Evolutionary conservation across 2,113 vertebrate species (phyloP), one percentile per base, ranked within the genome.

Genomic region (Elgaria multicarinata): DNA sequence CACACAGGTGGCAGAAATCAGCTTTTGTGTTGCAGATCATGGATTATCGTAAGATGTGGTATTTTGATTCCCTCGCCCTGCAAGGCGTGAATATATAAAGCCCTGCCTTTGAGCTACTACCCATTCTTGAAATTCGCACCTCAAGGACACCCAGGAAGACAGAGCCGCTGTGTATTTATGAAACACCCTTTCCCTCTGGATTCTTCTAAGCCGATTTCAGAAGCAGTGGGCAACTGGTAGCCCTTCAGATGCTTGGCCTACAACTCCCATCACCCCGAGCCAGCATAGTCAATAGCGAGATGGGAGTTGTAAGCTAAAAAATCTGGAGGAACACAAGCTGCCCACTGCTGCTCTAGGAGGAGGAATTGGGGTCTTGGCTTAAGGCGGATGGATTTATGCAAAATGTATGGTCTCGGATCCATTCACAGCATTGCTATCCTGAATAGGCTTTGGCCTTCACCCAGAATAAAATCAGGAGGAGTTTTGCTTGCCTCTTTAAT

Each of bases 401-500:
- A 71, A 55, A 72, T 0, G 9, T 62, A 9, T 62, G n/a, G 83
- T 12, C 44, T 80, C 67, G 77, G n/a, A 42, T 77, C 90, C 87
- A 85, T 91, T 90, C 84, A 83, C 93, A 91, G 0, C 0, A 31
- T 85, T 31, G 39, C 84, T 76, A 85, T 84, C 85, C 74, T 0
- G 26, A 33, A 1, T 85, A 85, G 67, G 74, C 79, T 69, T 89
- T 7, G 1, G 79, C 14, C 36, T 33, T 39, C 2, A 31, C n/a
- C n/a, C 72, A 55, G 44, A 8, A 42, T 26, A 69, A 66, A 75
- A 46, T 2, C 42, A 33, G 33, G 72, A 76, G 3, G 4, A 75
- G 12, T 18, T 75, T 46, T 89, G 24, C 96, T 97, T 96, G 97
- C 99, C 98, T 99, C 99, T 98, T 99, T 99, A 96, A 99, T 99